Evolutionary conservation across 1,140 invertebrate species (phyloP), one percentile per base, ranked within the genome.

Genomic region (Ganaspis sp.): DNA sequence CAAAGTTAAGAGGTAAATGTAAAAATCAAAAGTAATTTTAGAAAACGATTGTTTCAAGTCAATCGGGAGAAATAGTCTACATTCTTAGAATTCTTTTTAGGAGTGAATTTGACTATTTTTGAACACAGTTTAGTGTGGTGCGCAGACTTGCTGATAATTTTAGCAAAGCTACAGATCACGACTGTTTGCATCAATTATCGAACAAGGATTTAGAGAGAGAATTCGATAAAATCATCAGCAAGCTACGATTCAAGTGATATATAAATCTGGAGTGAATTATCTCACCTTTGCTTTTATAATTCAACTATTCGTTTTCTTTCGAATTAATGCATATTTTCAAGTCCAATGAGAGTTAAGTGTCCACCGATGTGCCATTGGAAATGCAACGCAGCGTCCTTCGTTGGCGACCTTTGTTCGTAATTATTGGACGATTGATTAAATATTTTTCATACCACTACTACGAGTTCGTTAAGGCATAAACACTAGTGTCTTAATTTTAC

Each of bases 91-190:
- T 77, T 82, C 49, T 81, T 83, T 84, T 86, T 86, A 85, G 78
- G 80, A 81, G 80, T 73, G 29, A 73, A 58, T 80, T 77, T 85
- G 84, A 76, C 85, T 85, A 87, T 85, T 89, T 86, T 88, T 90
- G 89, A 90, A 91, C 90, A 90, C 90, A 90, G 89, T 90, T 87
- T 88, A 89, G 86, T 87, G 87, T 91, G 89, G 88, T 86, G 86
- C 81, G 83, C 82, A 89, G 86, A 79, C 71, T 82, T 82, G 86
- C 76, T 84, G 86, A 85, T 85, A 87, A 89, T 89, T 89, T 86
- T 85, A 87, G 81, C 81, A 84, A 64, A 64, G 29, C 37, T 73
- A 73, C 58, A 17, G 12, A 54, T 42, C 70, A 72, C 76, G 78
- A 74, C 70, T 81, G 79, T 70, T 76, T 34, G 29, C 29, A 34